These are phyloP conservation scores for Orchesella flavescens DNA, from an alignment of 2,888 invertebrate species.

Conservation along the genomic window DNA sequence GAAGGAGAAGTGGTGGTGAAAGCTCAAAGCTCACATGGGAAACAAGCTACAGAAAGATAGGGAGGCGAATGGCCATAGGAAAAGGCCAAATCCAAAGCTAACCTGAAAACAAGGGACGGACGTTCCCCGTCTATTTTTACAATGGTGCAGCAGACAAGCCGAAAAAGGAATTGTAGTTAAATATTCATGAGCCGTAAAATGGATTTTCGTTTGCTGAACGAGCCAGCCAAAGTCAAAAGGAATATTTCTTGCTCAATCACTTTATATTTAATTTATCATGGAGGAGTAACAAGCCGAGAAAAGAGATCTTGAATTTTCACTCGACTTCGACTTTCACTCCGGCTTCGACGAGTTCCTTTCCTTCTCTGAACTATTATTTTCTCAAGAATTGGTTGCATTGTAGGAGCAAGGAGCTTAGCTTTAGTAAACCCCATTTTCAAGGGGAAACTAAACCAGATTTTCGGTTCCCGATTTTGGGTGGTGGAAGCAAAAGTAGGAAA, in stretches of 20 bases:
- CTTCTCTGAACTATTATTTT: not conserved
- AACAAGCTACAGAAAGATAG: not conserved
- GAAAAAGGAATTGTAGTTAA: constrained; percentile 41
- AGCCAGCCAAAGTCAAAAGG: constrained; percentile 16
- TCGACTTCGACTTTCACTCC: not conserved
- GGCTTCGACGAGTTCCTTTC: too few relatives aligned
- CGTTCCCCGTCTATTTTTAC: not conserved
- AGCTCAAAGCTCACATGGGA: constrained; percentile 38
- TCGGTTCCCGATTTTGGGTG: too few relatives aligned
- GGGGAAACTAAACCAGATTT: not conserved
- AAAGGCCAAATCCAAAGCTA: not conserved
- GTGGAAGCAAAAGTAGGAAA: not conserved
- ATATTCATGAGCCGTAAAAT: constrained; percentile 55
- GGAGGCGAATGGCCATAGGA: not conserved
- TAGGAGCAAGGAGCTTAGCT: too few relatives aligned
- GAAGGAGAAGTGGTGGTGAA: not conserved
- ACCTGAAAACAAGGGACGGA: not conserved
- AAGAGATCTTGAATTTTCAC: constrained; percentile 9
- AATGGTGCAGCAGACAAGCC: not conserved
- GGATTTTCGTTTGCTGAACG: constrained; percentile 50
- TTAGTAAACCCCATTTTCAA: constrained; percentile 1
- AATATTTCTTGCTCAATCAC: constrained; percentile 27
- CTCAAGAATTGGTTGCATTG: not conserved
- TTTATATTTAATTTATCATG: constrained; percentile 31
- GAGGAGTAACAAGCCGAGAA: constrained; percentile 22